phyloP scores from a whole-genome alignment of 1,140 invertebrate genomes.

The Drosophila murphyi region DNA sequence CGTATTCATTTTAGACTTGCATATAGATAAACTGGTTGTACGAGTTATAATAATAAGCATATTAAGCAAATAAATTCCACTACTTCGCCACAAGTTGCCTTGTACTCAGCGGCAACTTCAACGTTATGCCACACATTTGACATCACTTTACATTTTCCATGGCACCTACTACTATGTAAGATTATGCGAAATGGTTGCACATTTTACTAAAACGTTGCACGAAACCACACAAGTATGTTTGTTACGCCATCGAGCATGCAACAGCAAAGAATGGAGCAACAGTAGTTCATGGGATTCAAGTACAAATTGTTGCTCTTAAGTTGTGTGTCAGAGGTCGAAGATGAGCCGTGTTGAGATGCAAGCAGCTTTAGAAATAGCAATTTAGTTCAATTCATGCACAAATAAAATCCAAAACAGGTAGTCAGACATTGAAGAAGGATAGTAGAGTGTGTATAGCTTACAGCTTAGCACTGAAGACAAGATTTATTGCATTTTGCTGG shows the following conservation, averaged over 20 bases:
- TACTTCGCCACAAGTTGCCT: slow-evolving; percentile 21
- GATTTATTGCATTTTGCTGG: neutral
- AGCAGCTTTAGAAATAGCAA: slow-evolving; percentile 3
- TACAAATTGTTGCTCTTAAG: slow-evolving; percentile 34
- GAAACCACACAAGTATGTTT: slow-evolving; percentile 10
- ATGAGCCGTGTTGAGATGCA: neutral
- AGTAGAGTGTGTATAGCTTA: neutral
- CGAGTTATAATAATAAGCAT: slow-evolving; percentile 36
- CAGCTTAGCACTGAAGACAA: neutral
- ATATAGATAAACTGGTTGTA: slow-evolving; percentile 8
- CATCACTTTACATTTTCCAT: slow-evolving; percentile 3
- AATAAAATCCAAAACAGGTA: neutral
- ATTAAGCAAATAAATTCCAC: slow-evolving; percentile 33
- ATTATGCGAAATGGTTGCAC: slow-evolving; percentile 26
- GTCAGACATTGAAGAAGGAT: neutral
- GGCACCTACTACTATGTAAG: slow-evolving; percentile 5
- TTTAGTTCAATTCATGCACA: slow-evolving; percentile 9
- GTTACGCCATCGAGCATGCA: slow-evolving; percentile 9
- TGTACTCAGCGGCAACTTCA: slow-evolving; percentile 12
- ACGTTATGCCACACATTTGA: slow-evolving; percentile 13
- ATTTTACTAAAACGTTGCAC: slow-evolving; percentile 14
- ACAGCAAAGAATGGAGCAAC: neutral
- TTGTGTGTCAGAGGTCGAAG: slow-evolving; percentile 21
- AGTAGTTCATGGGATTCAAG: slow-evolving; percentile 31
- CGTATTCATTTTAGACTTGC: slow-evolving; percentile 5